Percentiles rank a stretch among this genome's conserved stretches.
These are phyloP conservation scores for Lepus townsendii DNA, from an alignment of 2,797 vertebrate species.

Conservation along the genomic window DNA sequence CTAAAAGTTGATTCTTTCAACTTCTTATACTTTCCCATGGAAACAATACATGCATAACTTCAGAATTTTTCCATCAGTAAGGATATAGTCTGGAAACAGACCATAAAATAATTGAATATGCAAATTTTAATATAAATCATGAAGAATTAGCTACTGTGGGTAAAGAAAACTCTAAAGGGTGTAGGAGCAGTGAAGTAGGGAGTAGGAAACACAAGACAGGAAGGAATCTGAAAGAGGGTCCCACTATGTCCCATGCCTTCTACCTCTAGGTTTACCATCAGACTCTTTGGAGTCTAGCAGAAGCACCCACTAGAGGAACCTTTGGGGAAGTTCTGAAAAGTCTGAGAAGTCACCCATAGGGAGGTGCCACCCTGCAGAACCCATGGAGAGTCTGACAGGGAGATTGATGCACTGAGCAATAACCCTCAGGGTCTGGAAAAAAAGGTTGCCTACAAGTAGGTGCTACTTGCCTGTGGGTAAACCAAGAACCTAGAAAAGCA, in stretches of 20 bases:
- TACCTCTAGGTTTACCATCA: background rate
- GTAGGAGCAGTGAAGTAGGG: background rate
- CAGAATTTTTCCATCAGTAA: background rate
- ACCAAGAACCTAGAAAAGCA: background rate
- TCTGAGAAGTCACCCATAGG: background rate
- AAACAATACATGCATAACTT: background rate
- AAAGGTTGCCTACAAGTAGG: background rate
- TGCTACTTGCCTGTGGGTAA: background rate
- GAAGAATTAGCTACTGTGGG: background rate
- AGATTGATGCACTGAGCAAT: background rate
- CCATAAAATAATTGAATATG: background rate
- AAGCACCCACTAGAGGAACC: background rate
- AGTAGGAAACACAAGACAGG: background rate
- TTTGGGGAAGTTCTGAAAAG: no score
- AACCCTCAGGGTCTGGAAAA: background rate
- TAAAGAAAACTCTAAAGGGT: background rate
- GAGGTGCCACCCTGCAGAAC: background rate
- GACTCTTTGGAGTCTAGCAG: background rate
- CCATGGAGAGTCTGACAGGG: background rate
- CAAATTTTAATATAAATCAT: background rate
- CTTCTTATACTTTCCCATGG: constrained; percentile 4
- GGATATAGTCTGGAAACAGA: background rate
- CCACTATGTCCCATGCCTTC: background rate
- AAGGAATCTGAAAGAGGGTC: background rate
- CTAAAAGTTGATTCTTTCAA: background rate